Percentiles rank a stretch among this genome's conserved stretches.
These are phyloP conservation scores for Capra hircus DNA, from an alignment of 2,113 vertebrate genomes.

Conservation along the genomic window DNA sequence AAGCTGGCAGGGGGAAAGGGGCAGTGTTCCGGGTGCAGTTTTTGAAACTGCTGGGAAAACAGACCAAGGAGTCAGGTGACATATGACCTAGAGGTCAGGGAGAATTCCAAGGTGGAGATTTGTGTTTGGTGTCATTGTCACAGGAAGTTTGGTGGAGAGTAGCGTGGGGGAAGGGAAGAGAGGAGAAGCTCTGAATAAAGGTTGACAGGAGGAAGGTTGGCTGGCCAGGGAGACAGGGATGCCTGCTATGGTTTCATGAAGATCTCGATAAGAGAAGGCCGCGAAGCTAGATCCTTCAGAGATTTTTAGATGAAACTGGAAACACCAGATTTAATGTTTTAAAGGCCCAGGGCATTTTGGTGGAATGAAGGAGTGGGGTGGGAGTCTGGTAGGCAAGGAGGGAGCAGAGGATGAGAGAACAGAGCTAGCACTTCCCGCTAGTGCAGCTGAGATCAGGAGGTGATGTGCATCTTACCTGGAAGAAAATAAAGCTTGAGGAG, in stretches of 20 bases:
- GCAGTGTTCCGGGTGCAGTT: neutral
- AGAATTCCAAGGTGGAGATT: neutral
- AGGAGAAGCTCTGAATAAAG: neutral
- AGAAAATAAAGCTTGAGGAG: neutral
- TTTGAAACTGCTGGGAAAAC: neutral
- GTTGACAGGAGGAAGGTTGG: neutral
- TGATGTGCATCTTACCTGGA: neutral
- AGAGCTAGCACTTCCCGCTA: neutral
- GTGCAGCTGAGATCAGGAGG: neutral
- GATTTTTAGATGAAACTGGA: neutral
- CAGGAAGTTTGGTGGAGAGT: neutral
- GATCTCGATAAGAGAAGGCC: neutral
- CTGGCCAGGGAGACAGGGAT: neutral
- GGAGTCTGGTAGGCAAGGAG: neutral
- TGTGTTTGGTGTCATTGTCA: neutral
- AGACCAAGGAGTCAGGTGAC: neutral
- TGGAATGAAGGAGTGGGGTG: neutral
- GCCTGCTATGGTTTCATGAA: neutral
- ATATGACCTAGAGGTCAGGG: neutral
- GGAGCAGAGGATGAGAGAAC: neutral
- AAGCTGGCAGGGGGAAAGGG: neutral
- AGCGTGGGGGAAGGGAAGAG: neutral
- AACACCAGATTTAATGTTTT: neutral
- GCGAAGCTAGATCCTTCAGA: neutral
- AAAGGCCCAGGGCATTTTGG: neutral